Base-by-base conservation (phyloP, 2,113 vertebrate genomes). In the Scytalopus superciliaris region DNA sequence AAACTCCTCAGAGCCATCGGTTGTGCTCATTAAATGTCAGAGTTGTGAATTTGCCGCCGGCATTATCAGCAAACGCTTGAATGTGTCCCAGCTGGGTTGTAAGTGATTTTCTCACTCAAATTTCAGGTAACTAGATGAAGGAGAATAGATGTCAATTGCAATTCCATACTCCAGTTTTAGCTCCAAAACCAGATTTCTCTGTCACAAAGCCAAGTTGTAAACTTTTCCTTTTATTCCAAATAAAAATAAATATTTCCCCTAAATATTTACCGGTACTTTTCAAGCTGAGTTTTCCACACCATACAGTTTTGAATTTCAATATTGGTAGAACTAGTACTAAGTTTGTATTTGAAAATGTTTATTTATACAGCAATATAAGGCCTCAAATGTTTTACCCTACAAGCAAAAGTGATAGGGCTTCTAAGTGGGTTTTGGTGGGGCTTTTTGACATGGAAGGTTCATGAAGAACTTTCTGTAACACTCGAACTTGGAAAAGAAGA, bases 21-120 rank as follows among this genome's bases (percentile, higher is more conserved):
- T 53, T 69, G 19, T 75, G 45, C 74, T 97, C 75, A 84, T 92
- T 90, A 94, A 89, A 78, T 74, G 60, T 64, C 84, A 76, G 74
- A 77, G 72, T 59, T 87, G 76, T 85, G 87, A 90, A 92, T 88
- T 86, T 89, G 59, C 86, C 53, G 39, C 1, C 1, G 62, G 33
- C 45, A 39, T 73, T 72, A 55, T 81, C 64, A 78, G 63, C 63
- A 89, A 94, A 72, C 0, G 6, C 47, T 78, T 89, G 83, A 90
- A 90, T 6, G 2, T 82, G 44, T 44, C 62, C 52, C 56, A 75
- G 70, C 44, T 84, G 67, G 33, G 31, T 63, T 87, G n/a, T 75
- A 89, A 84, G 42, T 49, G 16, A 44, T 74, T 93, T 74, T 84
- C 40, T 81, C 25, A 31, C 47, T 19, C 28, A 64, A 12, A 82